A percentile compares a stretch with the other conserved stretches of the same genome.
Conservation (phyloP, 2,797 vertebrate species). For the Enteromius treurensis region DNA sequence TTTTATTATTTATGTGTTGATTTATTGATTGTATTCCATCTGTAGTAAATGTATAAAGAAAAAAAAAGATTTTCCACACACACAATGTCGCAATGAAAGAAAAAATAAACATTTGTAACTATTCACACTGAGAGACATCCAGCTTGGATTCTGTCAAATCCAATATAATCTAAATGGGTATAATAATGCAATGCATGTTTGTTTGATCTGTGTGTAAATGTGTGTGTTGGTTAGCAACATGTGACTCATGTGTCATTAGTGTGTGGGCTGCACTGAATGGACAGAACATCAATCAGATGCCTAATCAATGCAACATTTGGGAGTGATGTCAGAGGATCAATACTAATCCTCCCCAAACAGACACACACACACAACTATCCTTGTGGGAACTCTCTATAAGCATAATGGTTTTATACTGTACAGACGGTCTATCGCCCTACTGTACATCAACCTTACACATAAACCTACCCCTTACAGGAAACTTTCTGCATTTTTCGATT, state of each 20-base stretch:
- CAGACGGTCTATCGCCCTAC: too few species aligned
- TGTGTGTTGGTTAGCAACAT: constrained; percentile 30
- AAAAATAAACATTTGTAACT: neutral
- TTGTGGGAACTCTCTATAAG: too few species aligned
- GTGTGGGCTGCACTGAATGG: constrained; percentile 11
- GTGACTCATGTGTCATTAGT: constrained; percentile 24
- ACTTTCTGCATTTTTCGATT: too few species aligned
- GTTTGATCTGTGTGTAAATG: constrained; percentile 12
- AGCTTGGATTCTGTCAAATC: constrained; percentile 1
- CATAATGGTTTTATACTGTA: too few species aligned
- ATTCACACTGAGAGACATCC: neutral
- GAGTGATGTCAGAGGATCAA: constrained; percentile 46
- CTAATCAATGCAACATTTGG: constrained; percentile 40
- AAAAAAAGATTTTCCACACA: neutral
- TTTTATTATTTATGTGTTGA: neutral
- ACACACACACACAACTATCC: neutral
- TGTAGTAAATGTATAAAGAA: neutral
- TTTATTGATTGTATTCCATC: neutral
- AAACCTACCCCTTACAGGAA: too few species aligned
- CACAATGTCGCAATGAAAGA: neutral
- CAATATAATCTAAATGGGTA: neutral
- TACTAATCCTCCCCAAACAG: constrained; percentile 13
- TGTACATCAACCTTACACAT: too few species aligned
- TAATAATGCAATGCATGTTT: neutral
- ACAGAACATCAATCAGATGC: constrained; percentile 35